Base-by-base conservation (phyloP, 2,888 invertebrate genomes). In the Drosophila mayaguana region DNA sequence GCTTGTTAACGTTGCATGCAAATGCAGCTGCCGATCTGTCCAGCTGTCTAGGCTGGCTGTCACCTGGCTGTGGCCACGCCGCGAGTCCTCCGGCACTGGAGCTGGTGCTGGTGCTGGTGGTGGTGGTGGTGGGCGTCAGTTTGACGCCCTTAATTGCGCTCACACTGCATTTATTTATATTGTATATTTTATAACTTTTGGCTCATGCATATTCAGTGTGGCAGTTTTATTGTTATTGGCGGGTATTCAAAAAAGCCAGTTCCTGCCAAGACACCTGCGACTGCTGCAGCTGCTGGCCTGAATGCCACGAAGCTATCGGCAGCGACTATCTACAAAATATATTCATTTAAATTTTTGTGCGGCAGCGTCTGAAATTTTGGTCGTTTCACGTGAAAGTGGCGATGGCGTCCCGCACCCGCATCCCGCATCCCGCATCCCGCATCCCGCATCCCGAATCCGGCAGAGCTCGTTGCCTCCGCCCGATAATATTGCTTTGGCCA, bases 151-250 rank as follows among this genome's bases (percentile, higher is more conserved):
- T 89, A 83, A 89, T 85, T 83, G 82, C 84, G 87, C 77, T 75
- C 89, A 84, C 78, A 81, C 87, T 89, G 87, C 74, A 81, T 88
- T 86, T 87, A 84, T 87, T 81, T 86, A 88, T 86, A 76, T 81
- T 86, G 83, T 83, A 86, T 83, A 86, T 84, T 81, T 85, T 87
- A 84, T 80, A 82, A 84, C 75, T 83, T 88, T 88, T 55, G 67
- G 55, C 77, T 89, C 89, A 87, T 87, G 80, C 87, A 86, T 82
- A 84, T 84, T 87, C 88, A 87, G 84, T 72, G 72, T 77, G 82
- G 71, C 81, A 82, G 78, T 77, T 85, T 85, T 83, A 84, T 85
- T 88, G 75, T 82, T 86, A 88, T 90, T 88, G 90, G 77, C 89
- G 78, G 81, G 74, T 63, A 72, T 79, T 81, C 68, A 82, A 80